Base-by-base conservation (phyloP, 2,113 vertebrate species). In the Amia ocellicauda region DNA sequence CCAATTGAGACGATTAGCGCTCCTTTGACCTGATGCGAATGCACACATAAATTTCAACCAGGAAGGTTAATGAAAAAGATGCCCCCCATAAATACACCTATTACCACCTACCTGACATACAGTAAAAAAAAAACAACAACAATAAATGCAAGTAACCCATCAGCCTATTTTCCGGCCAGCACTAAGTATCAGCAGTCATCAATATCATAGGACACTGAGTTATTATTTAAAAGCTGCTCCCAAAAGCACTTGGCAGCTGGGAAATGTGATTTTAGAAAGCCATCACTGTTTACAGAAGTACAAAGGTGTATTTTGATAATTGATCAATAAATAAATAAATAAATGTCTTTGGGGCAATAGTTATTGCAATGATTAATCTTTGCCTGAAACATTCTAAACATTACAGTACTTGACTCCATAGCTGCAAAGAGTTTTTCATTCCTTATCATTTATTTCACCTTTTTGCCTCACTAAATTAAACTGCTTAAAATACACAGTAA, bases 61-160 rank as follows among this genome's bases (percentile, higher is more conserved):
- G 58, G 28, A 74, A 77, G 5, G 67, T 73, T 68, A 80, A 76
- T 77, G 63, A 63, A 78, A 71, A 70, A 22, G 47, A 64, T 63
- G 55, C 41, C 69, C 69, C n/a, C 61, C 8, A 67, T 50, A 77
- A 75, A 81, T 63, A 59, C 29, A 50, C 55, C 67, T 63, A 70
- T 28, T 78, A 45, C 65, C 51, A 53, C 65, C 67, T 51, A 40
- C 72, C 65, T 43, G 19, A 47, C 28, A 10, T 65, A 51, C 50
- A 49, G 29, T 42, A 63, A 49, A 61, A 53, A 56, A 78, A n/a
- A n/a, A n/a, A n/a, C n/a, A n/a, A 36, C 31, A 36, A 36, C 31
- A 36, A 36, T 36, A 36, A 36, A 36, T 36, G 5, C 31, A 36
- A 36, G 31, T 36, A 11, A 36, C 1, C 5, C 31, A 36, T 11